Base-by-base conservation (phyloP, 2,113 vertebrate genomes). In the Atractosteus spatula region DNA sequence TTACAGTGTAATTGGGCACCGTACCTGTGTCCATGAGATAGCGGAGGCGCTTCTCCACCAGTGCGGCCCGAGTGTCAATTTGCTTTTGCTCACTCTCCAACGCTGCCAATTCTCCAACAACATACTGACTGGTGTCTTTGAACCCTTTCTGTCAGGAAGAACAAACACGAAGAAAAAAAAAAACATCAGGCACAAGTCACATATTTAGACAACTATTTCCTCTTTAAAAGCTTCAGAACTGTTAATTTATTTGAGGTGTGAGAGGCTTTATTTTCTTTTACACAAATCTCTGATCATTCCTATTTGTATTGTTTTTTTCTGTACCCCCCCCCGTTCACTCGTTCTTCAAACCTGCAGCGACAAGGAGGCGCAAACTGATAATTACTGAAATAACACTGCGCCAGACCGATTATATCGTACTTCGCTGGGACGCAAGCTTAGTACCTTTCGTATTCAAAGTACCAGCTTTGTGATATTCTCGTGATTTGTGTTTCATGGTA, bases 1-100 rank as follows among this genome's bases (percentile, higher is more conserved):
- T 98, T 98, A 97, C 97, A 96, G 96, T 97, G 96, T 97, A 98
- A 99, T 99, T 98, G 96, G 96, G 96, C 96, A 93, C 93, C 94
- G 92, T 98, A 99, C 97, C 97, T 98, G 97, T 98, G 96, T 99
- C 97, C 97, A 99, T 99, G 97, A 99, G 97, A 97, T 99, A 99
- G 95, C 96, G 96, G 86, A 99, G 97, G 92, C 95, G 96, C 96
- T 96, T 99, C 96, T 99, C 97, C 94, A 99, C 97, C 87, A 96
- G 94, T 87, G 97, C 95, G 87, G 97, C 97, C 92, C 97, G 96
- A 87, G 96, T 95, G 96, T 99, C 97, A 89, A 99, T 99, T 96
- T 99, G 97, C 93, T 96, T 96, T 93, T 99, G 97, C 96, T 99
- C 97, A 91, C 96, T 98, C 95, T 99, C 97, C 95, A 99, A 95